A percentile compares a stretch with the other conserved stretches of the same genome.
Conservation (phyloP, 2,797 vertebrate genomes). For the Mycteria americana region DNA sequence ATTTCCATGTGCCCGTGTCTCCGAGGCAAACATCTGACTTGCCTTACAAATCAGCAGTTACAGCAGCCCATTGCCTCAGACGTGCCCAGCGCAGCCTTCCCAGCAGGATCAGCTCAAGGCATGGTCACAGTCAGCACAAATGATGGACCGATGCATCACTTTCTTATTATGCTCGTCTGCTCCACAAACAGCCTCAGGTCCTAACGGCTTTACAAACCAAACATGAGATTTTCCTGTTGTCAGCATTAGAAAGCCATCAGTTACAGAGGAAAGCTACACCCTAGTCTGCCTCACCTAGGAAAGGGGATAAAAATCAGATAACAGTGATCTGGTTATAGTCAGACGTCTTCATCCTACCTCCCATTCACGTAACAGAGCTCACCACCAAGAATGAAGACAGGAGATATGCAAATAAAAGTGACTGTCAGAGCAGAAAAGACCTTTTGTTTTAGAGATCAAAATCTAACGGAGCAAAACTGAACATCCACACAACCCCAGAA, state of each 20-base stretch:
- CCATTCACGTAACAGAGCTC: not conserved
- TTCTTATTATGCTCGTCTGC: not conserved
- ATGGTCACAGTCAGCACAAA: not conserved
- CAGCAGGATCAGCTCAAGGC: not conserved
- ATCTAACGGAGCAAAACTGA: not conserved
- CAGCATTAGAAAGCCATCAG: not conserved
- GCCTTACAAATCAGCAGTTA: not conserved
- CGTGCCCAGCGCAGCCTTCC: not conserved
- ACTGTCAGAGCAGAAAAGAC: not conserved
- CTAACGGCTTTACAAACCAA: not conserved
- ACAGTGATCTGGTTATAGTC: not conserved
- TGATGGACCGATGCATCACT: not conserved
- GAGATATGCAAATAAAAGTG: not conserved
- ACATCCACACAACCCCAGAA: not conserved
- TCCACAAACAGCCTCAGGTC: not conserved
- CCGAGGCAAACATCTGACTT: not conserved
- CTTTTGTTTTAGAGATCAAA: not conserved
- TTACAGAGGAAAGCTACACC: not conserved
- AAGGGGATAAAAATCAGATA: not conserved
- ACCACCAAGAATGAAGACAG: not conserved
- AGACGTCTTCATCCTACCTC: not conserved
- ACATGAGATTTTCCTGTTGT: not conserved
- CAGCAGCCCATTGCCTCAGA: not conserved
- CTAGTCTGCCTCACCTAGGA: not conserved
- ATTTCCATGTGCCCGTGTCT: accelerated